Conservation (phyloP, 2,888 invertebrate species). For the Caenorhabditis angaria region DNA sequence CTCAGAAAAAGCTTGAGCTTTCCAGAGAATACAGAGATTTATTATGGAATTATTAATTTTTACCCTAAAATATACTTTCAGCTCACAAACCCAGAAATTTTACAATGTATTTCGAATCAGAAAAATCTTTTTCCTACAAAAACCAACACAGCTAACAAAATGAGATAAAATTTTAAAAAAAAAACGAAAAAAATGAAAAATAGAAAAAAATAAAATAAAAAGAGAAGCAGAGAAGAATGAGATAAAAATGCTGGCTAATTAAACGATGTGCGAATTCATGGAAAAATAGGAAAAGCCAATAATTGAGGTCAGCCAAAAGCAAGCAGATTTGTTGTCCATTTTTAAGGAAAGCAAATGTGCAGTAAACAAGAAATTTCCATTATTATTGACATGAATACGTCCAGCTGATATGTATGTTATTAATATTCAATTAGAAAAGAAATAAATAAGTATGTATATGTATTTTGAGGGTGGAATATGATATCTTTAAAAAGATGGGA, state of each 20-base stretch:
- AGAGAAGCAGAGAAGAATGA: slow-evolving; percentile 9
- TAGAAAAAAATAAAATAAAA: slow-evolving; percentile 22
- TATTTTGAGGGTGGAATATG: not conserved
- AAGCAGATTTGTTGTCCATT: not conserved
- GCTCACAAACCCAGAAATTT: too few relatives aligned
- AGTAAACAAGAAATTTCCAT: not conserved
- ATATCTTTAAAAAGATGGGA: not conserved
- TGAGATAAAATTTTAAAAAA: not conserved
- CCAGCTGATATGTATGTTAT: not conserved
- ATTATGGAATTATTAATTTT: too few relatives aligned
- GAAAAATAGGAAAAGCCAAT: slow-evolving; percentile 1
- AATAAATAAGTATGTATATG: too few relatives aligned
- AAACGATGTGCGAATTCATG: slow-evolving; percentile 15
- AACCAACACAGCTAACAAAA: not conserved
- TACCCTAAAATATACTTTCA: too few relatives aligned
- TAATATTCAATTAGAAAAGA: not conserved
- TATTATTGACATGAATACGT: too few relatives aligned
- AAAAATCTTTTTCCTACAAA: not conserved
- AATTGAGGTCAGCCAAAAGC: slow-evolving; percentile 8
- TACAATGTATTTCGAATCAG: too few relatives aligned
- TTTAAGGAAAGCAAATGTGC: not conserved
- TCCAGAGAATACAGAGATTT: too few relatives aligned
- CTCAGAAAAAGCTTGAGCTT: too few relatives aligned
- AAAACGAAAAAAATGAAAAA: not conserved
- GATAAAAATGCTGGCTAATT: slow-evolving; percentile 15